Conservation (phyloP, 2,797 vertebrate genomes). For the Myotis daubentonii region DNA sequence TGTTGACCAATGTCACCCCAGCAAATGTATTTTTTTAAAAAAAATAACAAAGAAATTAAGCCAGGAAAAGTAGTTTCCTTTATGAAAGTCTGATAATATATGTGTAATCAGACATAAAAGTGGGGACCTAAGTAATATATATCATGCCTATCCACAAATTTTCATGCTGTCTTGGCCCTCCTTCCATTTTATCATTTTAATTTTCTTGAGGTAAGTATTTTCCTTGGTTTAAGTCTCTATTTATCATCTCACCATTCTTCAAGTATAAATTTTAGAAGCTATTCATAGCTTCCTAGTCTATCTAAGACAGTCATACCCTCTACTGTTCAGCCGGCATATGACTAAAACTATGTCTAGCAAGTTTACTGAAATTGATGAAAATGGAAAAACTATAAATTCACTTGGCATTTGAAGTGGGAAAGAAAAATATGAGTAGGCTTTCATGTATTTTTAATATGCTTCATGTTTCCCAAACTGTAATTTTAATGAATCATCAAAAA, state of each 20-base stretch:
- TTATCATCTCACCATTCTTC: neutral
- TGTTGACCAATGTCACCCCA: too few relatives aligned
- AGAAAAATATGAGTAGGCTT: slow-evolving; percentile 73
- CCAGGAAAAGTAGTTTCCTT: neutral
- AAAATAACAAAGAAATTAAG: neutral
- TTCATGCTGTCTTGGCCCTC: neutral
- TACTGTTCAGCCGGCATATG: slow-evolving; percentile 12
- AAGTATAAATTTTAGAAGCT: neutral
- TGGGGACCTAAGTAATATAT: neutral
- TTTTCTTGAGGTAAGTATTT: neutral
- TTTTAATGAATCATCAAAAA: slow-evolving; percentile 79
- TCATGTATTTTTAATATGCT: slow-evolving; percentile 71
- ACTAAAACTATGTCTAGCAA: slow-evolving; percentile 66
- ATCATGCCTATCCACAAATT: neutral
- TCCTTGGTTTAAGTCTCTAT: neutral
- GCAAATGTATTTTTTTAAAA: too few relatives aligned
- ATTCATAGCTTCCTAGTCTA: neutral
- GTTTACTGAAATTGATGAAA: slow-evolving; percentile 54
- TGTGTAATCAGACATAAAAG: neutral
- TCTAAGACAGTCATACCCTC: slow-evolving; percentile 34
- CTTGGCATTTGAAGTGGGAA: slow-evolving; percentile 71
- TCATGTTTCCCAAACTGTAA: slow-evolving; percentile 70
- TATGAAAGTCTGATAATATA: neutral
- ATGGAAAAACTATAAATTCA: slow-evolving; percentile 70
- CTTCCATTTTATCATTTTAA: neutral